Conservation (phyloP, 35 echinoderm and acorn worm genomes). For the Ophioderma brevispina region DNA sequence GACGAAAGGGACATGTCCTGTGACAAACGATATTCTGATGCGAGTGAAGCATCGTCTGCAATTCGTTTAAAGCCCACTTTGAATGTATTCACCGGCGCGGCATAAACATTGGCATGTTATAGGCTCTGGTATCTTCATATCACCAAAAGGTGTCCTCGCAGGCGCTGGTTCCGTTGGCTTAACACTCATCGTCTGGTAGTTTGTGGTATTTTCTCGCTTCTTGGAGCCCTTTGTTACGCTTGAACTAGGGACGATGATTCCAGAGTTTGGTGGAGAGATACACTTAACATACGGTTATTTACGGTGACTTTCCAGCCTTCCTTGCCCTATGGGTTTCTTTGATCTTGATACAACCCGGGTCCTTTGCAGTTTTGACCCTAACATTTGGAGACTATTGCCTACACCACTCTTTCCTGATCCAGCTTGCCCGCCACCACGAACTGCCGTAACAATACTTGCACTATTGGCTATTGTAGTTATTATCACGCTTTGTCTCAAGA, state of each 20-base stretch:
- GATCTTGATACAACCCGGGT: slow-evolving; percentile 41
- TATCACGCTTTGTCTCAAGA: too few relatives aligned
- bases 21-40: too few relatives aligned
- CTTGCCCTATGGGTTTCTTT: slow-evolving; percentile 57
- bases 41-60: not conserved
- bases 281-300: slow-evolving; percentile 58
- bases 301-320: slow-evolving; percentile 61
- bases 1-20: too few relatives aligned
- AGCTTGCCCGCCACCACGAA: too few relatives aligned
- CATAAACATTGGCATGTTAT: slow-evolving; percentile 79
- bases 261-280: slow-evolving; percentile 79
- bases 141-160: slow-evolving; percentile 76
- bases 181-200: slow-evolving; percentile 60
- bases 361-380: slow-evolving; percentile 57
- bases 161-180: slow-evolving; percentile 67
- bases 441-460: too few relatives aligned
- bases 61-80: slow-evolving; percentile 42
- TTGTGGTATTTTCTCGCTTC: slow-evolving; percentile 71
- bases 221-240: slow-evolving; percentile 88
- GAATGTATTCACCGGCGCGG: slow-evolving; percentile 38
- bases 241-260: slow-evolving; percentile 72
- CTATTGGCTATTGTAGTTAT: too few relatives aligned
- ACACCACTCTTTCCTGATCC: too few relatives aligned
- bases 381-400: slow-evolving; percentile 80
- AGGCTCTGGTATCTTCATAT: slow-evolving; percentile 89